phyloP scores from a whole-genome alignment of 2,797 vertebrate genomes.

The Myotis daubentonii region DNA sequence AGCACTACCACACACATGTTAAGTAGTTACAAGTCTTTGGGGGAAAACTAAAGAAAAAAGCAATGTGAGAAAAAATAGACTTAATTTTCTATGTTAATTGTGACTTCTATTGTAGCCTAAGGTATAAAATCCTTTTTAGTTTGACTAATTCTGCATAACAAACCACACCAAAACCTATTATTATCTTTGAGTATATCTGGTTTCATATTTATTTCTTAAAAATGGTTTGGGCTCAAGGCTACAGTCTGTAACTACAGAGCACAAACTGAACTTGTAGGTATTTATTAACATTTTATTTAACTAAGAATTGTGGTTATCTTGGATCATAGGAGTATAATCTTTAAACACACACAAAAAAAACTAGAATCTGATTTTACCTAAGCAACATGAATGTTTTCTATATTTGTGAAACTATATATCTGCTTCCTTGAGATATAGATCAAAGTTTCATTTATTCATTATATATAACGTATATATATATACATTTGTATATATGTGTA shows the following conservation, averaged over 20 bases:
- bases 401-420: background rate
- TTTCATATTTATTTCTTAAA: background rate
- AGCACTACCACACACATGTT: background rate
- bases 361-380: background rate
- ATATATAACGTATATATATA: background rate
- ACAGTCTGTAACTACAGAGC: background rate
- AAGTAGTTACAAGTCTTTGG: background rate
- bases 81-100: background rate
- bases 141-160: background rate
- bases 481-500: background rate
- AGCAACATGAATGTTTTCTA: background rate
- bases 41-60: background rate
- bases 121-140: background rate
- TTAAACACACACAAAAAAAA: background rate
- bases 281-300: background rate
- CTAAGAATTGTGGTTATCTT: background rate
- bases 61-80: background rate
- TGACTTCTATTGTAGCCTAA: background rate
- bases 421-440: background rate
- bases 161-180: background rate
- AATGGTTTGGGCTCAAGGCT: background rate
- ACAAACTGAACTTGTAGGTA: background rate
- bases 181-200: background rate
- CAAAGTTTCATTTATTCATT: background rate
- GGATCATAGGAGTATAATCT: background rate